A percentile compares a stretch with the other conserved stretches of the same genome.
These are phyloP conservation scores for Chaetops frenatus DNA, from an alignment of 2,113 vertebrate species.

Conservation along the genomic window DNA sequence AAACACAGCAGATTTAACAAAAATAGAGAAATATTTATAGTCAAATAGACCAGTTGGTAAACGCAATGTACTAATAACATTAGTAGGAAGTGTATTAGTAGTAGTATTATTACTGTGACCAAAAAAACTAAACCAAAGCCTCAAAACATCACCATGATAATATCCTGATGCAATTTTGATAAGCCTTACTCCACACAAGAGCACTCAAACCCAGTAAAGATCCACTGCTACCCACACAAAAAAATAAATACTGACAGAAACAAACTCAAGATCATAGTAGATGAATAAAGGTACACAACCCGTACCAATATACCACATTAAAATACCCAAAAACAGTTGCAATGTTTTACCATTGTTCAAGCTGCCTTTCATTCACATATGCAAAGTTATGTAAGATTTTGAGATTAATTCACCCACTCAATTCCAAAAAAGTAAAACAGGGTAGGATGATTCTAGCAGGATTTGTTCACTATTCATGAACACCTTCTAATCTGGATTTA, in stretches of 20 bases:
- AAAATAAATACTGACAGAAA: not conserved
- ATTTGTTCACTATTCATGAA: constrained; percentile 5
- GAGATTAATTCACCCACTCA: not conserved
- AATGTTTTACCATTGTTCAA: not conserved
- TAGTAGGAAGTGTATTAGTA: not conserved
- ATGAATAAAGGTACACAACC: not conserved
- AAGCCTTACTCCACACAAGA: not conserved
- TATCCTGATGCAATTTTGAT: not conserved
- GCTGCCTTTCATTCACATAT: not conserved
- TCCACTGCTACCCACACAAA: not conserved
- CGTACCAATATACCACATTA: not conserved
- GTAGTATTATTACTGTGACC: not conserved
- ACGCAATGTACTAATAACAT: not conserved
- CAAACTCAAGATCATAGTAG: not conserved
- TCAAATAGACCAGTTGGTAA: not conserved
- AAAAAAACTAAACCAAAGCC: not conserved
- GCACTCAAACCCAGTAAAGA: not conserved
- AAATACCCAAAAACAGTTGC: not conserved
- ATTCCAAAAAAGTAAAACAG: not conserved
- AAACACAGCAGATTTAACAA: not conserved
- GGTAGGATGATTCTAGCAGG: not conserved
- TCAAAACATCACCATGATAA: not conserved
- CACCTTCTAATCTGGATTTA: constrained; percentile 51
- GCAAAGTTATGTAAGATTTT: not conserved
- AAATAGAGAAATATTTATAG: not conserved